Base-by-base conservation (phyloP, 2,113 vertebrate species). In the Tyto alba region DNA sequence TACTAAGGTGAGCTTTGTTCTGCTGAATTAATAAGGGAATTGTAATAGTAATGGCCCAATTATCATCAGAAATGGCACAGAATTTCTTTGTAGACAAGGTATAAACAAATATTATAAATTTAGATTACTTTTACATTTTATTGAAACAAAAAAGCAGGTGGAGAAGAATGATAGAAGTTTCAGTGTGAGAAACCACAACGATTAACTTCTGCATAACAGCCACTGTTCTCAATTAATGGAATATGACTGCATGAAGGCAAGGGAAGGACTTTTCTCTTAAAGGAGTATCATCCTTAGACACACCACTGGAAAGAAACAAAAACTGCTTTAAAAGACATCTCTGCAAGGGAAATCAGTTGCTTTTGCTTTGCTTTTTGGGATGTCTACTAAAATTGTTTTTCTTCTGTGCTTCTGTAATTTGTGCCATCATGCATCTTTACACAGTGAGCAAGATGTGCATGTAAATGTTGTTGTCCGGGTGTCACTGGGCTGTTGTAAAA, bases 1-100 rank as follows among this genome's bases (percentile, higher is more conserved):
- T 83, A 77, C 21, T 56, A 60, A 85, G 86, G 73, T 96, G 83
- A 86, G 52, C 63, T 92, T 90, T 95, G 29, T 91, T 95, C 86
- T 95, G 56, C 64, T 90, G 64, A 93, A 77, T 92, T 89, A 86
- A 21, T 86, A 89, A 92, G 21, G 78, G 64, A 75, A 43, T 87
- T 89, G 43, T 63, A 81, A 63, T 16, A 67, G 38, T 93, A 77
- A 52, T 29, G 41, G 41, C 16, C 15, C 38, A 95, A 41, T 74
- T 77, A 43, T 43, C 25, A 82, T 23, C 14, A 87, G 52, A 81
- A 93, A 75, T 18, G 10, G 17, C 81, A 66, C 1, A 12, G 29
- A 55, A 52, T 82, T 89, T 86, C 60, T 89, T 90, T 57, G 36
- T 67, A 81, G 63, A 47, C 29, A 67, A 81, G 34, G 17, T 74